These are phyloP conservation scores for Hephaestus fuliginosus DNA, from an alignment of 2,797 vertebrate species.

Conservation along the genomic window DNA sequence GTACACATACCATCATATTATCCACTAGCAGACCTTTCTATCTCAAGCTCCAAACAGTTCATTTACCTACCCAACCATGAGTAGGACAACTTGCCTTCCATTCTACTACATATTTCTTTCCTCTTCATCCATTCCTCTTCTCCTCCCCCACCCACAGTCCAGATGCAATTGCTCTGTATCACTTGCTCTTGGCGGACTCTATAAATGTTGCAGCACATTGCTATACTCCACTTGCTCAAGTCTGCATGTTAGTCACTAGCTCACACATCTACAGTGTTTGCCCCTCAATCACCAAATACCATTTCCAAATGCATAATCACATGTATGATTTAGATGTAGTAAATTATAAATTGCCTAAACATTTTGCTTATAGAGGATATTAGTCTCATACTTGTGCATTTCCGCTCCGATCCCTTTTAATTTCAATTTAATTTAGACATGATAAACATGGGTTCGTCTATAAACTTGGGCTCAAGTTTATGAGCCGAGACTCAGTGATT, in stretches of 20 bases:
- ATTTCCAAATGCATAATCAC: slow-evolving; percentile 38
- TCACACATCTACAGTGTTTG: slow-evolving; percentile 53
- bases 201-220: slow-evolving; percentile 55
- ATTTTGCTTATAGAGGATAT: background rate
- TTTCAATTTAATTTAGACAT: slow-evolving; percentile 10
- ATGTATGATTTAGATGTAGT: slow-evolving; percentile 5
- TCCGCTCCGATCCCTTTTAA: slow-evolving; percentile 1
- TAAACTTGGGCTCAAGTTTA: slow-evolving; percentile 9
- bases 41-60: slow-evolving; percentile 54
- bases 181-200: slow-evolving; percentile 61
- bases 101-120: slow-evolving; percentile 58
- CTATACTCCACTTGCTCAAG: slow-evolving; percentile 59
- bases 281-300: slow-evolving; percentile 37
- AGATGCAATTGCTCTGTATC: slow-evolving; percentile 57
- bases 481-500: slow-evolving; percentile 28
- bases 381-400: background rate
- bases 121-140: slow-evolving; percentile 44
- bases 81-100: slow-evolving; percentile 53
- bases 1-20: slow-evolving; percentile 48
- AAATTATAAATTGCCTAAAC: background rate
- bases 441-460: slow-evolving; percentile 11
- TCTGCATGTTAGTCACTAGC: slow-evolving; percentile 76
- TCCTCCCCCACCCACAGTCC: slow-evolving; percentile 46
- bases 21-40: slow-evolving; percentile 48
- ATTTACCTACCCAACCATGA: slow-evolving; percentile 53